Base-by-base conservation (phyloP, 2,113 vertebrate genomes). In the Aix galericulata region DNA sequence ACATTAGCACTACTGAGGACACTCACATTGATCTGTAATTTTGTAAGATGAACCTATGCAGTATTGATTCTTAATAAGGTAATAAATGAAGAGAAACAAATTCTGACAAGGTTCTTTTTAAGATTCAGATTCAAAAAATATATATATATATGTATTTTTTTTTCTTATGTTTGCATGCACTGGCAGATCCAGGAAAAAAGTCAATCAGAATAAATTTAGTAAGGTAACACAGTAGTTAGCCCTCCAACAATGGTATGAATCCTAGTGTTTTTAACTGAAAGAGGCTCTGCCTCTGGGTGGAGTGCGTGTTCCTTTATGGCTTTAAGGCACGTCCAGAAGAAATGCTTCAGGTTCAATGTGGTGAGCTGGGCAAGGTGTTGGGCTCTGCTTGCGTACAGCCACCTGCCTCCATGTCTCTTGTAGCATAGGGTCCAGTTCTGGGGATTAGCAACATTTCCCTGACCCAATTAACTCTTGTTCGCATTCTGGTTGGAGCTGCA, bases 341-440 rank as follows among this genome's bases (percentile, higher is more conserved):
- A 72, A 12, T 2, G 4, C 46, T 76, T 31, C 3, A 55, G 40
- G 31, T 29, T 56, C n/a, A 34, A 1, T 8, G 13, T 12, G 38
- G 22, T 29, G n/a, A 40, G 31, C 12, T 1, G 2, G 55, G 50
- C 15, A 4, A 34, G 27, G 31, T 3, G 7, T 9, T 20, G 26
- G 56, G 42, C 29, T 81, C 25, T 32, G 40, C 8, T 1, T 9
- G 20, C 26, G 13, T 58, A 46, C n/a, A 48, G 56, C 34, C 6
- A 12, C 27, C 32, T 2, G 4, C 11, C 2, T 29, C 67, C 13
- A 3, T 15, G 44, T 6, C 34, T 14, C 0, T 3, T 74, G 46
- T 32, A 53, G 48, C 11, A 53, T 63, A 53, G 50, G 55, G n/a
- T 26, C 34, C 6, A 32, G 13, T 44, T 56, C 53, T 82, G 74